Evolutionary conservation across 2,888 invertebrate genomes (phyloP), one percentile per base, ranked within the genome.

Genomic region (Hyposoter didymator): DNA sequence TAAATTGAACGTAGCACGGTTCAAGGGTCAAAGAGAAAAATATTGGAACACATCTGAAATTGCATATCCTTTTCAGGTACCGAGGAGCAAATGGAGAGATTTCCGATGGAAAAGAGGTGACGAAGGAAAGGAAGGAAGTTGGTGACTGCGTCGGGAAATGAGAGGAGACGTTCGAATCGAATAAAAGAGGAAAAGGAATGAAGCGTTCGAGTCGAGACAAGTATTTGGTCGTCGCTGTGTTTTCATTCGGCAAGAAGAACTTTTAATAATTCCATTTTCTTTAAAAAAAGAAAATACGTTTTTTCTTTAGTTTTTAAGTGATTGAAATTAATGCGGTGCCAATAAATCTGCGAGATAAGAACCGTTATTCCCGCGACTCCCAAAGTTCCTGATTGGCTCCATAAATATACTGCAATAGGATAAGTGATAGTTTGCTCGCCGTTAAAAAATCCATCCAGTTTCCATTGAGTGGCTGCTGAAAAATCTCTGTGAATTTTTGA

Each of bases 41-140:
- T 19, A 32, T 62, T 69, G 4, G 88, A 87, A 87, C 88, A 87
- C 82, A 86, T 86, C 86, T 88, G 87, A 88, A 88, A 66, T 78
- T 70, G 69, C 66, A 67, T 85, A 82, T 88, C 64, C 39, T 86
- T 88, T 88, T 88, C 75, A 88, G 88, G 88, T 88, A 62, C 17
- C 39, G 35, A 39, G 67, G 43, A 70, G 81, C 17, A 19, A 49
- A 43, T 17, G 67, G 73, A 74, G 67, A 39, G 47, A 35, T 35
- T 35, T 28, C 28, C 6, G 1, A 59, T 6, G 0, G 8, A 22
- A 17, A 62, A 49, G 2, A 2, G 35, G 8, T 5, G 47, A 0
- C 12, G 47, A 39, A 28, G n/a, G 32, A 55, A 19, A 32, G 1
- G 22, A 32, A 66, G 49, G 19, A 39, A 49, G n/a, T 5, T 49